Conservation (phyloP, 1,140 invertebrate species). For the Habropoda laboriosa region DNA sequence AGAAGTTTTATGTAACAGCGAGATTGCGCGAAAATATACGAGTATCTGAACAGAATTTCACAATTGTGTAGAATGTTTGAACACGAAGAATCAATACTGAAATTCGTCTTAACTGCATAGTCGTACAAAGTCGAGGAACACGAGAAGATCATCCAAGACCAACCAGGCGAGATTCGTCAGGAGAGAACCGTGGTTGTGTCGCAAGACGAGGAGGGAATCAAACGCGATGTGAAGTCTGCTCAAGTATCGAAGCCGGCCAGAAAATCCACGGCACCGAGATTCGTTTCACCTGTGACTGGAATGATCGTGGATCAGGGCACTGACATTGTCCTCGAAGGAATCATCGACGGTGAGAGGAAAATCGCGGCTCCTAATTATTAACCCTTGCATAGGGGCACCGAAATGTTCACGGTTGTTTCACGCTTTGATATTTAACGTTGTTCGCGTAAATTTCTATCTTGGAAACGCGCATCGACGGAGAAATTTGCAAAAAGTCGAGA, state of each 20-base stretch:
- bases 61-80: too few relatives aligned
- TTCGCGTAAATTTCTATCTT: too few relatives aligned
- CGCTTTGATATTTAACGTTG: too few relatives aligned
- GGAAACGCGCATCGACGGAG: too few relatives aligned
- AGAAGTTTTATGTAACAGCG: too few relatives aligned
- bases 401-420: too few relatives aligned
- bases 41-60: too few relatives aligned
- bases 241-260: conserved; percentile 80
- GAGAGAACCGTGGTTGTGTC: conserved; percentile 79
- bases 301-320: conserved; percentile 89
- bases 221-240: conserved; percentile 60
- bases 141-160: conserved; percentile 79
- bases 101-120: conserved; percentile 47
- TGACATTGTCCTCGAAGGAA: conserved; percentile 87
- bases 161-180: conserved; percentile 75
- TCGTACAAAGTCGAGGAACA: conserved; percentile 82
- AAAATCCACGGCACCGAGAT: conserved; percentile 85
- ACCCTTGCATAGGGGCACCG: too few relatives aligned
- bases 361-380: not conserved
- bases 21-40: too few relatives aligned
- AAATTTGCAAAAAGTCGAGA: too few relatives aligned
- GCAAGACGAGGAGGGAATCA: conserved; percentile 72
- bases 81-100: not conserved
- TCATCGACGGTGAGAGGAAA: conserved; percentile 85
- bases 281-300: conserved; percentile 86